These are phyloP conservation scores for Lathamus discolor DNA, from an alignment of 2,113 vertebrate genomes.

Conservation along the genomic window DNA sequence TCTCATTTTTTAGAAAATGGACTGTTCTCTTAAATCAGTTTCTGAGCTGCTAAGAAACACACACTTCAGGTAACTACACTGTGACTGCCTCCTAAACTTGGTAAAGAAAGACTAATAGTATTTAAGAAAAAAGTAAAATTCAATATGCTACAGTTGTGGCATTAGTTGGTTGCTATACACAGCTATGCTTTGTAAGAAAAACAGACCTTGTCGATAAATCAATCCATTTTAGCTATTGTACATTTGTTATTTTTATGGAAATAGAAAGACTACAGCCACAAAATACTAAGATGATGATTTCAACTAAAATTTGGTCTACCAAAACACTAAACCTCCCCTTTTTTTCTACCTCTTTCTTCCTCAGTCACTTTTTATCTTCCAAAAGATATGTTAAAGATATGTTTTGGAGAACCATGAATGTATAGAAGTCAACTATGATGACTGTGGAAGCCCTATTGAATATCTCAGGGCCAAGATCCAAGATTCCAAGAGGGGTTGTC, in stretches of 20 bases:
- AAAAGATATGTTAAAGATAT: neutral
- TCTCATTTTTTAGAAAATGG: neutral
- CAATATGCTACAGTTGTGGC: fast-evolving
- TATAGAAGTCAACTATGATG: neutral
- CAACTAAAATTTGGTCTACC: neutral
- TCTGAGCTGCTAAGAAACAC: neutral
- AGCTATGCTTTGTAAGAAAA: neutral
- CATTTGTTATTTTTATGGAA: neutral
- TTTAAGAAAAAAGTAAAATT: neutral
- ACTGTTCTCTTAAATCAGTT: neutral
- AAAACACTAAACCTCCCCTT: neutral
- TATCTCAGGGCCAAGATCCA: too few species aligned
- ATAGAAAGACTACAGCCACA: neutral
- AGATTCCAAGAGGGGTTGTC: neutral
- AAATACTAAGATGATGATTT: neutral
- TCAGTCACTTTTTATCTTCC: neutral
- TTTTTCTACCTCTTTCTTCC: neutral
- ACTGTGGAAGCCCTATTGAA: neutral
- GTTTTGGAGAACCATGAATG: neutral
- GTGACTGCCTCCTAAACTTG: neutral
- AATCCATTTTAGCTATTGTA: neutral
- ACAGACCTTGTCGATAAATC: neutral
- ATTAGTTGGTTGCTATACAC: neutral
- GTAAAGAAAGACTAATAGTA: neutral
- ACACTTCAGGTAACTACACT: neutral